phyloP scores from a whole-genome alignment of 2,888 invertebrate genomes.

The Apodemia mormo region DNA sequence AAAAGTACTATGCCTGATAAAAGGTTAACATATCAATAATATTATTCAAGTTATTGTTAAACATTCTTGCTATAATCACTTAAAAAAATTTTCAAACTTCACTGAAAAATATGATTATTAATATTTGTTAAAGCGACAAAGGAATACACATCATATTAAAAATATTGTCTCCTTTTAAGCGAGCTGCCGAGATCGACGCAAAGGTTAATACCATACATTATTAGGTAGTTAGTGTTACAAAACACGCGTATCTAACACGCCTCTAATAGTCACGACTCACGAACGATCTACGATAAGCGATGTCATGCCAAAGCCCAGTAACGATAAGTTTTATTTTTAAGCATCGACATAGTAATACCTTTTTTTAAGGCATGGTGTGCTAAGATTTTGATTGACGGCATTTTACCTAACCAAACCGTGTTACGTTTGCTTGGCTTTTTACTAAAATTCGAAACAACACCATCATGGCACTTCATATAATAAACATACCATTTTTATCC shows the following conservation, averaged over 20 bases:
- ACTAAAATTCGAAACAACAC: conserved; percentile 40
- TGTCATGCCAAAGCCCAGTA: conserved; percentile 70
- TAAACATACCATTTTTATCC: conserved; percentile 23
- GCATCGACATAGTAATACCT: no score
- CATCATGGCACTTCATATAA: conserved; percentile 36
- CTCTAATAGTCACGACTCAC: conserved; percentile 27
- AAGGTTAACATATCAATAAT: background rate
- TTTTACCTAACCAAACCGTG: conserved; percentile 62
- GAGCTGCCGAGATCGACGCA: conserved; percentile 58
- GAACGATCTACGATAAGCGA: conserved; percentile 46
- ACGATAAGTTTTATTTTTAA: conserved; percentile 34
- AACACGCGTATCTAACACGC: conserved; percentile 37
- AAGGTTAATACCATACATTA: conserved; percentile 53
- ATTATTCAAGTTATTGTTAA: background rate
- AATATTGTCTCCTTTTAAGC: conserved; percentile 43
- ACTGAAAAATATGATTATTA: background rate
- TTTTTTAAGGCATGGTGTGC: conserved; percentile 68
- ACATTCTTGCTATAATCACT: background rate
- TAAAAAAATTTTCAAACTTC: background rate
- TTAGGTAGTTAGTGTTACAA: conserved; percentile 51
- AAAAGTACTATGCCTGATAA: no score
- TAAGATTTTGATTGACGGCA: conserved; percentile 46
- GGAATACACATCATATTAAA: background rate
- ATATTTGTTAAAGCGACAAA: background rate
- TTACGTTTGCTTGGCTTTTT: conserved; percentile 57